phyloP scores from a whole-genome alignment of 2,888 invertebrate genomes.

The Oxytorus armatus region DNA sequence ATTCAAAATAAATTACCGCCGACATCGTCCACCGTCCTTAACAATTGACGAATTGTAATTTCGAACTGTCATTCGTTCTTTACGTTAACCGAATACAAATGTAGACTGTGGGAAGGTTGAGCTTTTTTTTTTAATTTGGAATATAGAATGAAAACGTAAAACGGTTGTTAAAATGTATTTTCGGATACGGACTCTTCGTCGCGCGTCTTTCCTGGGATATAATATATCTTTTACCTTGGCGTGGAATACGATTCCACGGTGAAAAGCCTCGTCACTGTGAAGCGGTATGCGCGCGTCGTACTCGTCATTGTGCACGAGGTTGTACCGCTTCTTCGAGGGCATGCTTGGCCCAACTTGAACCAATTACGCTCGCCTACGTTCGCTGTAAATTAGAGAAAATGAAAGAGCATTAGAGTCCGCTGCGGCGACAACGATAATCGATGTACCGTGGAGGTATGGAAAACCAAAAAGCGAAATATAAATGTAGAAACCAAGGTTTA shows the following conservation, averaged over 20 bases:
- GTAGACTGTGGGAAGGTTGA: background rate
- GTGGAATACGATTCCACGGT: constrained; percentile 98
- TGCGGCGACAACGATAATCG: background rate
- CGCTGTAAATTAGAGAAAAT: constrained; percentile 75
- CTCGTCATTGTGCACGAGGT: constrained; percentile 98
- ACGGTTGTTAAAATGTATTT: too few relatives aligned
- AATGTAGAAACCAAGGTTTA: too few relatives aligned
- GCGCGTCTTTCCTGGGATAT: background rate
- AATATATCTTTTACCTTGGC: constrained; percentile 91
- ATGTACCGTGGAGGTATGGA: too few relatives aligned
- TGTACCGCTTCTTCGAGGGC: constrained; percentile 96
- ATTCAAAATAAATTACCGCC: too few relatives aligned
- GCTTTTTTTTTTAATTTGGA: too few relatives aligned
- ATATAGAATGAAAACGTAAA: too few relatives aligned
- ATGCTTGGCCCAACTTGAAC: constrained; percentile 86
- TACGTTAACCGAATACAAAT: background rate
- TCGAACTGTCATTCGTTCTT: too few relatives aligned
- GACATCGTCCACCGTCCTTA: too few relatives aligned
- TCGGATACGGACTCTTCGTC: constrained; percentile 8
- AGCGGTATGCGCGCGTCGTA: constrained; percentile 98
- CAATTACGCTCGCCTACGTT: constrained; percentile 81
- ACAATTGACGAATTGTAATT: too few relatives aligned
- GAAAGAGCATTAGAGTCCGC: background rate
- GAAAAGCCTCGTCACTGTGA: constrained; percentile 98
- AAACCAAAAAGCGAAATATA: too few relatives aligned